A percentile compares a stretch with the other conserved stretches of the same genome.
Conservation (phyloP, 1,140 invertebrate genomes). For the Steinernema khuongi region DNA sequence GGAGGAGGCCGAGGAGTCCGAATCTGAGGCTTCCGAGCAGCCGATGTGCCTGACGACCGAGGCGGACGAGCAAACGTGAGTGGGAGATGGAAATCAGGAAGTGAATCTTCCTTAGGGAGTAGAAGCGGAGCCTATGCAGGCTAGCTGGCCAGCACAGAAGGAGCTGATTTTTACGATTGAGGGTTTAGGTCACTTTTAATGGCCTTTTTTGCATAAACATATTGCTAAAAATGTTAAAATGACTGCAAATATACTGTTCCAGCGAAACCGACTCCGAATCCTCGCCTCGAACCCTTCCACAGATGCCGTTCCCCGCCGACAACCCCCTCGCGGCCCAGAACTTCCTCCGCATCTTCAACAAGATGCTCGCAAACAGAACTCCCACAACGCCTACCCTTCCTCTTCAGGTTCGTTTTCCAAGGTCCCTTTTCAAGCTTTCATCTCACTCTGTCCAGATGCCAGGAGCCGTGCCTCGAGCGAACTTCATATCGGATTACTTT, state of each 20-base stretch:
- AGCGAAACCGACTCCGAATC: neutral
- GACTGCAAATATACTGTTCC: neutral
- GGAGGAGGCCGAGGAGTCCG: constrained; percentile 7
- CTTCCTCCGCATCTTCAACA: constrained; percentile 1
- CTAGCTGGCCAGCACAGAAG: neutral
- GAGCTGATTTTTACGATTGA: too few species aligned
- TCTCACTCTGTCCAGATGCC: neutral
- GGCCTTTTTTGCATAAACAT: too few species aligned
- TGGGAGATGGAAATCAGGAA: constrained; percentile 3
- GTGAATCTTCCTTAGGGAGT: neutral
- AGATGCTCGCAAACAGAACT: neutral
- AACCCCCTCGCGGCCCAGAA: neutral
- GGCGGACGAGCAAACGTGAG: constrained; percentile 5
- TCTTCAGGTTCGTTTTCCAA: neutral
- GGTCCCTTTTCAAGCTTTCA: neutral
- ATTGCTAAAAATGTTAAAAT: neutral
- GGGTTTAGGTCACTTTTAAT: too few species aligned
- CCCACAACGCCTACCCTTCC: neutral
- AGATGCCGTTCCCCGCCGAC: neutral
- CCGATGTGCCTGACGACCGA: neutral
- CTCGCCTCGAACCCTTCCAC: neutral
- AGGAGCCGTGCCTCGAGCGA: neutral
- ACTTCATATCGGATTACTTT: neutral
- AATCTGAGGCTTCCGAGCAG: constrained; percentile 13
- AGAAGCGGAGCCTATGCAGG: neutral